phyloP scores from a whole-genome alignment of 92 coral and sea anemone genomes.

The Phenganax marumi region DNA sequence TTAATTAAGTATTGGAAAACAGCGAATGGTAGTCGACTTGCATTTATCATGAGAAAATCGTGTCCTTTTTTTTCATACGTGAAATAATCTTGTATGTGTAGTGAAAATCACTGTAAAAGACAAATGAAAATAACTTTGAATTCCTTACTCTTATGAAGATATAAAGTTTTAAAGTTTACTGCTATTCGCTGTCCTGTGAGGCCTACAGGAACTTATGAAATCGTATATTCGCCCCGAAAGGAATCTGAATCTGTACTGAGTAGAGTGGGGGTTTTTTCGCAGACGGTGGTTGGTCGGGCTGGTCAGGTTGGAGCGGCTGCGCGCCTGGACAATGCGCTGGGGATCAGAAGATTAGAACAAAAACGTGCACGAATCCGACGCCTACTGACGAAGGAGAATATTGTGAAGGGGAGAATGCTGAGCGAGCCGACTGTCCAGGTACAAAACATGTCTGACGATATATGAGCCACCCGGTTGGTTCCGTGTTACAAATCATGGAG shows the following conservation, averaged over 20 bases:
- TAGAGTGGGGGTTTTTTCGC: background rate
- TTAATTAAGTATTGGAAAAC: background rate
- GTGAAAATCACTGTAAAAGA: too few species aligned
- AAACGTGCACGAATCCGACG: conserved; percentile 85
- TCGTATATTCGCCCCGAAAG: too few species aligned
- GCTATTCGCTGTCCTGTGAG: background rate
- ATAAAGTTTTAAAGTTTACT: too few species aligned
- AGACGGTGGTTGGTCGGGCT: conserved; percentile 82
- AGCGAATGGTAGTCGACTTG: background rate
- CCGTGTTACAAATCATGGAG: too few species aligned
- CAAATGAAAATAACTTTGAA: too few species aligned
- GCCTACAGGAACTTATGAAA: too few species aligned
- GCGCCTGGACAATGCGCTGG: conserved; percentile 97
- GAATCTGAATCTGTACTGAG: background rate
- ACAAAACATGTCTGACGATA: conserved; percentile 8
- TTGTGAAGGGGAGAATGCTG: conserved; percentile 79
- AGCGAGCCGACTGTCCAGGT: conserved; percentile 85
- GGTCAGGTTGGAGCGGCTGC: conserved; percentile 99
- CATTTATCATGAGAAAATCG: too few species aligned
- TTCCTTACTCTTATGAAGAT: too few species aligned
- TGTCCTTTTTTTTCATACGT: too few species aligned
- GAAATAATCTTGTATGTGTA: too few species aligned
- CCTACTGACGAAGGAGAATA: conserved; percentile 77
- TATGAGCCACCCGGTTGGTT: too few species aligned
- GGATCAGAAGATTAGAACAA: conserved; percentile 87